A percentile compares a stretch with the other conserved stretches of the same genome.
Evolutionary conservation across 23 tunicate species (phyloP).

Genomic region (Pegea sp.): DNA sequence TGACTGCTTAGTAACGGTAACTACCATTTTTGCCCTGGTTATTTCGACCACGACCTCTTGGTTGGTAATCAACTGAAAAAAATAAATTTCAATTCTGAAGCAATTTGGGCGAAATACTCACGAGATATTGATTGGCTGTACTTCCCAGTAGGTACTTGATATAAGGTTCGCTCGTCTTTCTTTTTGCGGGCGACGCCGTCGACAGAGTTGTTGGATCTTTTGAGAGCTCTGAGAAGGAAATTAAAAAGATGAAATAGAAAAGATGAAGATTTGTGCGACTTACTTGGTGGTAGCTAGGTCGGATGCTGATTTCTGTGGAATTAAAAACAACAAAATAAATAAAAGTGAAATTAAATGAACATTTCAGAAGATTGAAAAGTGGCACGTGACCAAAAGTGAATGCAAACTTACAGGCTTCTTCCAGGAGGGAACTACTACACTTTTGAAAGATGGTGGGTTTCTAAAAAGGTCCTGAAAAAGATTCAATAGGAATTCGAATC

Average conservation of each 20-base stretch:
- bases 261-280: too few species aligned
- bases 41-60: too few species aligned
- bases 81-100: too few species aligned
- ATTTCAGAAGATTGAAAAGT: background rate
- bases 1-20: too few species aligned
- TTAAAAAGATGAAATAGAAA: background rate
- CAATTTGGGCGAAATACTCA: too few species aligned
- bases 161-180: conserved; percentile 55
- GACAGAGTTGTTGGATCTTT: conserved; percentile 18
- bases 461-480: conserved; percentile 53
- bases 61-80: too few species aligned
- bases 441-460: conserved; percentile 72
- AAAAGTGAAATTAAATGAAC: too few species aligned
- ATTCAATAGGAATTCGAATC: too few species aligned
- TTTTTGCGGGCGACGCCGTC: conserved; percentile 29
- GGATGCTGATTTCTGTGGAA: background rate
- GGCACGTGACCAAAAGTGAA: conserved; percentile 4
- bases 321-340: too few species aligned
- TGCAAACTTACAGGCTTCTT: conserved; percentile 10
- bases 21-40: too few species aligned
- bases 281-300: background rate
- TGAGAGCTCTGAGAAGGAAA: conserved; percentile 21
- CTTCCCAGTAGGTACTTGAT: conserved; percentile 64
- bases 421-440: conserved; percentile 40
- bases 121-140: too few species aligned